Evolutionary conservation across 2,888 invertebrate genomes (phyloP).

Genomic region (Drosophila paranaensis): DNA sequence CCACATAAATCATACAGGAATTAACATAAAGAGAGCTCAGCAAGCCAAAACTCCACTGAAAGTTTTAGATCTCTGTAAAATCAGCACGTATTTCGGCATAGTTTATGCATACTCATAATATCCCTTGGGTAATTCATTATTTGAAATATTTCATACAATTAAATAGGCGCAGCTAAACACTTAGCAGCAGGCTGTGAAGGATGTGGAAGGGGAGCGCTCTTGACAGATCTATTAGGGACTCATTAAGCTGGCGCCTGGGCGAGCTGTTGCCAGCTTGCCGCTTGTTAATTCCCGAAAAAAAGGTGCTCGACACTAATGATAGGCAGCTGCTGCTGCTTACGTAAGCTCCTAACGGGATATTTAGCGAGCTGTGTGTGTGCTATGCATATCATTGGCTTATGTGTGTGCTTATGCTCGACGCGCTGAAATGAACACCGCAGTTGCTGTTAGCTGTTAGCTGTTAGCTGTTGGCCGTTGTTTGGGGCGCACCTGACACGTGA

Average conservation of each 20-base stretch:
- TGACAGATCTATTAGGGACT: conserved; percentile 52
- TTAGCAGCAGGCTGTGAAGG: neutral
- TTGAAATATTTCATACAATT: conserved; percentile 1
- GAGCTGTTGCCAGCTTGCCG: conserved; percentile 2
- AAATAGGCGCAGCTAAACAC: conserved; percentile 6
- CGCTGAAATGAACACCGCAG: conserved; percentile 69
- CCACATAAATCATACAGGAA: too few relatives aligned
- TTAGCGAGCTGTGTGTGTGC: conserved; percentile 50
- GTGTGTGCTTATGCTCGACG: conserved; percentile 72
- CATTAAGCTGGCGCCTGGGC: conserved; percentile 31
- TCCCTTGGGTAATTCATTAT: conserved; percentile 1
- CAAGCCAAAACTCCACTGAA: neutral
- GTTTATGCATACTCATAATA: neutral
- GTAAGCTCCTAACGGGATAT: conserved; percentile 78
- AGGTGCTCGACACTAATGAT: conserved; percentile 68
- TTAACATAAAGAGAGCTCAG: neutral
- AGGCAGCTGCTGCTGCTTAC: conserved; percentile 59
- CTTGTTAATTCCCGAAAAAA: conserved; percentile 59
- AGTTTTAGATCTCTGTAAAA: neutral
- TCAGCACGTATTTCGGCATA: neutral
- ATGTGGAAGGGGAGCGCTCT: neutral
- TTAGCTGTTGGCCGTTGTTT: conserved; percentile 5
- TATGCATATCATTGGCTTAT: conserved; percentile 73
- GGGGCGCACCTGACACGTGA: conserved; percentile 72
- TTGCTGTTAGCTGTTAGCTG: conserved; percentile 13